These are phyloP conservation scores for Coptotermes formosanus DNA, from an alignment of 1,140 invertebrate genomes.

Conservation along the genomic window DNA sequence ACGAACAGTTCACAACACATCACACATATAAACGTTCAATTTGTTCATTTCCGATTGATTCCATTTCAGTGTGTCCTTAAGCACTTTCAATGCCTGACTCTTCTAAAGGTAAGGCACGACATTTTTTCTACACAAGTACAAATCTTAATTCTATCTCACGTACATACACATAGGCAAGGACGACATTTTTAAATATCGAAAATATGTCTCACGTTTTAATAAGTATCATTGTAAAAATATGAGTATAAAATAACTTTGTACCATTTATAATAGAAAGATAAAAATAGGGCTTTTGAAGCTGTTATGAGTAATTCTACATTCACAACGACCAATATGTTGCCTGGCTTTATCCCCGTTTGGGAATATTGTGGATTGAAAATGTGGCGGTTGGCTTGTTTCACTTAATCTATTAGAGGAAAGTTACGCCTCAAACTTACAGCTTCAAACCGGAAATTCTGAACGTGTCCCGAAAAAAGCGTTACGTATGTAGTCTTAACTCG, in stretches of 20 bases:
- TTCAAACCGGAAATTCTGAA: no score
- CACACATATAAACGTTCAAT: neutral
- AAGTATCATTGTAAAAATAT: neutral
- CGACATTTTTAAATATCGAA: neutral
- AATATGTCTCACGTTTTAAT: neutral
- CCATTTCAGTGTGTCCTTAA: neutral
- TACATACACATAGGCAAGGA: neutral
- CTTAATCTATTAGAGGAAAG: neutral
- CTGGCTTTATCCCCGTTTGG: neutral
- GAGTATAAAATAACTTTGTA: neutral
- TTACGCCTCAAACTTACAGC: neutral
- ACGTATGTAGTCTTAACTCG: no score
- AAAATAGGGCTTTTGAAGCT: neutral
- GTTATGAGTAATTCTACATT: neutral
- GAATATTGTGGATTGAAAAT: neutral
- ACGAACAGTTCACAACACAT: neutral
- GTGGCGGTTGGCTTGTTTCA: neutral
- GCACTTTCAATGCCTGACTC: neutral
- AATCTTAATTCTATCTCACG: neutral
- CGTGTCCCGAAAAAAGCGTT: neutral
- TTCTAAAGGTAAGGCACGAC: neutral
- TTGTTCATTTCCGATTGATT: no score
- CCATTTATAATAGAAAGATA: neutral
- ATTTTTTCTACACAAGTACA: neutral
- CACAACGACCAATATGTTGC: neutral